These are phyloP conservation scores for Perithous albicinctus DNA, from an alignment of 2,888 invertebrate species.

Conservation along the genomic window DNA sequence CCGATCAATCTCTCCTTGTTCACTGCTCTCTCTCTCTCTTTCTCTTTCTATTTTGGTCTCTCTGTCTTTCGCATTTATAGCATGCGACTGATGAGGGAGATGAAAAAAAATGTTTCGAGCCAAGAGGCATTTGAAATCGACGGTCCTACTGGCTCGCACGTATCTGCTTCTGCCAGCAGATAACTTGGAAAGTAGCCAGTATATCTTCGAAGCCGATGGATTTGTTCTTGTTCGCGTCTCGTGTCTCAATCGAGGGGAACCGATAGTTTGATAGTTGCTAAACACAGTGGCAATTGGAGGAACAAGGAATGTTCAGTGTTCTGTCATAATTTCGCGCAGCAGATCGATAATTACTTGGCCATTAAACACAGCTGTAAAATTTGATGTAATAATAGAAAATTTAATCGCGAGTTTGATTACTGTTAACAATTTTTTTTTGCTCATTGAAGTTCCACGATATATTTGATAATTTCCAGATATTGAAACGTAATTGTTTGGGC, in stretches of 20 bases:
- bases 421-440: background rate
- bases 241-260: constrained; percentile 25
- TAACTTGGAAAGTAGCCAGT: constrained; percentile 42
- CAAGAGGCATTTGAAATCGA: constrained; percentile 21
- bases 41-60: background rate
- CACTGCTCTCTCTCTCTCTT: too few relatives aligned
- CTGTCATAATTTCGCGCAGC: background rate
- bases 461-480: background rate
- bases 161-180: constrained; percentile 29
- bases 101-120: background rate
- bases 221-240: constrained; percentile 36
- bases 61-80: background rate
- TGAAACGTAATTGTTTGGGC: background rate
- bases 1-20: constrained; percentile 12
- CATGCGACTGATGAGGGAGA: background rate
- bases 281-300: background rate
- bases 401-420: background rate
- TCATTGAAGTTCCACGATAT: background rate
- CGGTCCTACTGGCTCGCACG: background rate
- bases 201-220: constrained; percentile 13
- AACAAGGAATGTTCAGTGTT: background rate
- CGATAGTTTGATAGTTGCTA: background rate
- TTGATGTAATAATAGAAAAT: background rate
- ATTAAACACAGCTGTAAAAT: background rate
- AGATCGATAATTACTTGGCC: constrained; percentile 26